Percentiles rank a stretch among this genome's conserved stretches.
Evolutionary conservation across 2,888 invertebrate species (phyloP).

Genomic region (Trissoscelio sp.): DNA sequence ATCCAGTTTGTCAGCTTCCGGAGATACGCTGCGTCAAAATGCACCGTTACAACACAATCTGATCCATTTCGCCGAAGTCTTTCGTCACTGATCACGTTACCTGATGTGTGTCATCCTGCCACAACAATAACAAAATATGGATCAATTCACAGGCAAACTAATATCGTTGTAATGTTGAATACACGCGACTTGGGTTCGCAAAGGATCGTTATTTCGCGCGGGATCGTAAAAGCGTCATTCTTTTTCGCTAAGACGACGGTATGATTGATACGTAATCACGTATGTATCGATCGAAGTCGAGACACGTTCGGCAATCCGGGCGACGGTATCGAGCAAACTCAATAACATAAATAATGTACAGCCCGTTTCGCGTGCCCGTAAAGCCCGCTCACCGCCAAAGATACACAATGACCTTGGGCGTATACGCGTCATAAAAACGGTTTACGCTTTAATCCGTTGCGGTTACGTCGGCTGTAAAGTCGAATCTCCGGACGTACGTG

Average conservation of each 20-base stretch:
- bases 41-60: conserved; percentile 50
- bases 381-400: conserved; percentile 60
- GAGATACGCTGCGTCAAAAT: conserved; percentile 52
- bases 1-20: conserved; percentile 35
- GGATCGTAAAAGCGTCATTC: neutral
- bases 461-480: conserved; percentile 67
- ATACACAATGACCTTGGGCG: conserved; percentile 68
- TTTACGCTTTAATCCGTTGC: conserved; percentile 68
- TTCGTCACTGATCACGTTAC: conserved; percentile 49
- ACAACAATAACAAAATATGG: conserved; percentile 9
- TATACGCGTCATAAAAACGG: conserved; percentile 68
- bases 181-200: neutral
- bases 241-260: neutral
- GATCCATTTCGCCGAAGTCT: conserved; percentile 48
- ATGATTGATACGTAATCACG: conserved; percentile 44
- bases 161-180: conserved; percentile 28
- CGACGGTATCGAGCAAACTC: conserved; percentile 49
- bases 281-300: conserved; percentile 33
- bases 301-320: conserved; percentile 40
- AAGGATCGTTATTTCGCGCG: neutral
- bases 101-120: neutral
- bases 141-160: conserved; percentile 15
- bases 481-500: conserved; percentile 60
- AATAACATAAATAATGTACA: conserved; percentile 66
- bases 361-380: conserved; percentile 56